Conservation (phyloP, 2,888 invertebrate genomes). For the Clostera curtula region DNA sequence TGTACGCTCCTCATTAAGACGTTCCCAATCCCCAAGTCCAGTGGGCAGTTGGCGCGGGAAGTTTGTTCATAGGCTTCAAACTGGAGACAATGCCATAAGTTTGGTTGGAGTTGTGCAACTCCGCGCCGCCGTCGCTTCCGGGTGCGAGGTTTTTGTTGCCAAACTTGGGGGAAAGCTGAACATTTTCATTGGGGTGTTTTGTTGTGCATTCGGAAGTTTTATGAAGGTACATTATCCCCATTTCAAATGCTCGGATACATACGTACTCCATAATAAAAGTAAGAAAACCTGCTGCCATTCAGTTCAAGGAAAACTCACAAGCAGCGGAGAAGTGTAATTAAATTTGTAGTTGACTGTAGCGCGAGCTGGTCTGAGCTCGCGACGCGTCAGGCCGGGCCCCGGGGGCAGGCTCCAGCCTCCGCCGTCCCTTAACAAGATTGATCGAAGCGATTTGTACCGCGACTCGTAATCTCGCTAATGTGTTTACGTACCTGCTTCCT, state of each 20-base stretch:
- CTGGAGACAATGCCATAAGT: conserved; percentile 20
- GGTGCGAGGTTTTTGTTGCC: conserved; percentile 17
- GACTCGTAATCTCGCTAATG: conserved; percentile 54
- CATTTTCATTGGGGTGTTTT: conserved; percentile 14
- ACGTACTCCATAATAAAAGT: too few species aligned
- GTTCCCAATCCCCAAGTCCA: conserved; percentile 12
- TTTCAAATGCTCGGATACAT: too few species aligned
- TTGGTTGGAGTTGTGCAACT: conserved; percentile 13
- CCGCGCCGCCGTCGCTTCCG: conserved; percentile 13
- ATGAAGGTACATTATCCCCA: too few species aligned
- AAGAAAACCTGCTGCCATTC: too few species aligned
- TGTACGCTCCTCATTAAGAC: conserved; percentile 16
- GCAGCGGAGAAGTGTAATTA: too few species aligned
- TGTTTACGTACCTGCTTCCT: conserved; percentile 57
- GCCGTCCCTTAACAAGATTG: conserved; percentile 38
- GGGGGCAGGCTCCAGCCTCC: conserved; percentile 7
- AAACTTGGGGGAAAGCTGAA: conserved; percentile 12
- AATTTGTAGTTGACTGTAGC: too few species aligned
- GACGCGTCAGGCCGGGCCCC: not conserved
- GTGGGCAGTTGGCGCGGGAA: conserved; percentile 12
- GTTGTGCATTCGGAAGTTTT: too few species aligned
- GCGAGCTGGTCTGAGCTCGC: not conserved
- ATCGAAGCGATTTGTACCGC: conserved; percentile 33
- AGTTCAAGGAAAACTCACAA: too few species aligned
- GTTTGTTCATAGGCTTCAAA: conserved; percentile 15